phyloP scores from a whole-genome alignment of 53 echinoderm and acorn worm species.

The Astropecten irregularis region DNA sequence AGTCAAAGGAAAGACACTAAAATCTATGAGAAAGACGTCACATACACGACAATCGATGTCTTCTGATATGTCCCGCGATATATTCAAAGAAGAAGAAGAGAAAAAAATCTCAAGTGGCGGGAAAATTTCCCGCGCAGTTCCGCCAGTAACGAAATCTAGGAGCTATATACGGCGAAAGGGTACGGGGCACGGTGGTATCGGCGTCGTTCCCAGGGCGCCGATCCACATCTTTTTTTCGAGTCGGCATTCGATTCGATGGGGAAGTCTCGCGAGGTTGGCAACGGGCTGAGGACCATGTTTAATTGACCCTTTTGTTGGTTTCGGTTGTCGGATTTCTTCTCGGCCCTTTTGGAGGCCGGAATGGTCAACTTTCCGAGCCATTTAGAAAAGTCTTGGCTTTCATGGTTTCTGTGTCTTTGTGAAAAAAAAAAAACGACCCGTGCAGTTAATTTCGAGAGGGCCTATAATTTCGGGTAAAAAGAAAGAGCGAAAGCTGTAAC shows the following conservation, averaged over 20 bases:
- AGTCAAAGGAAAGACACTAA: background rate
- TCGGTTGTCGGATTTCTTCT: background rate
- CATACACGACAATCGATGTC: too few relatives aligned
- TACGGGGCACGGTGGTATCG: conserved; percentile 1
- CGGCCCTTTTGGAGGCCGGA: too few relatives aligned
- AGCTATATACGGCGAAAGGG: background rate
- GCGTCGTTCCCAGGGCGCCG: conserved; percentile 8
- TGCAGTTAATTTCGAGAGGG: too few relatives aligned
- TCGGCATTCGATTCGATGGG: background rate
- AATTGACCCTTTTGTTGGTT: background rate
- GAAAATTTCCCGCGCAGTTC: background rate
- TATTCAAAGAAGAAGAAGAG: too few relatives aligned
- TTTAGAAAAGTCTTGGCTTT: too few relatives aligned
- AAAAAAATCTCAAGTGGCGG: background rate
- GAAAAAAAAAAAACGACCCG: too few relatives aligned
- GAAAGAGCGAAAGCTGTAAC: too few relatives aligned
- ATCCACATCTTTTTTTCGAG: conserved; percentile 14
- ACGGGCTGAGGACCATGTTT: background rate
- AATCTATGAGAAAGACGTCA: background rate
- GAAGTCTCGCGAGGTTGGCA: background rate
- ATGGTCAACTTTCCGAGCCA: too few relatives aligned
- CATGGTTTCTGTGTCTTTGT: too few relatives aligned
- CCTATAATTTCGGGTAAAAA: too few relatives aligned
- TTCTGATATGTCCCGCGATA: too few relatives aligned
- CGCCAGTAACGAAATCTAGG: conserved; percentile 25